Percentiles rank a stretch among this genome's conserved stretches.
Conservation (phyloP, 2,113 vertebrate genomes). For the Sigmodon hispidus region DNA sequence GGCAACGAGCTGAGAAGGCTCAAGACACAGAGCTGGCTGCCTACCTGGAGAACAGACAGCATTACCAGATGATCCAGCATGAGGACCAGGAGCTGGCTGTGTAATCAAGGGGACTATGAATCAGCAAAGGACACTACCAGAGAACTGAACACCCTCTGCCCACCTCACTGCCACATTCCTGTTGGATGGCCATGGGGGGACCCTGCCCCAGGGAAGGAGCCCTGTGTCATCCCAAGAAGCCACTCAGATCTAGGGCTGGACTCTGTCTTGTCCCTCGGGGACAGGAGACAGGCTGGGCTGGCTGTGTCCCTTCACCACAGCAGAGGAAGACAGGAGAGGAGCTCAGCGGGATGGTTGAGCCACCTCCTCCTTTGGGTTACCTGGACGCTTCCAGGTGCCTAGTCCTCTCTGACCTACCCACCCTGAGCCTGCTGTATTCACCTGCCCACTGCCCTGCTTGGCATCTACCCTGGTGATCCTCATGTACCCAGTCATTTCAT, state of each 20-base stretch:
- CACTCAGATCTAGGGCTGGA: slow-evolving; percentile 39
- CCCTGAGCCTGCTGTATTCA: neutral
- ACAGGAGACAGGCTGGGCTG: neutral
- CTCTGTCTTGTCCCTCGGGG: neutral
- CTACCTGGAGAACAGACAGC: slow-evolving; percentile 96
- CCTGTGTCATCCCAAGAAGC: slow-evolving; percentile 47
- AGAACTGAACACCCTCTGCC: neutral
- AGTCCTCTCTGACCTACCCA: neutral
- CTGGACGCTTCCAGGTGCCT: neutral
- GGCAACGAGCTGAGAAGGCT: slow-evolving; percentile 95
- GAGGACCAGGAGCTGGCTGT: slow-evolving; percentile 98
- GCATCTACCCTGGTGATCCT: slow-evolving; percentile 42
- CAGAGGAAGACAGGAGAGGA: neutral
- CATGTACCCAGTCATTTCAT: slow-evolving; percentile 48
- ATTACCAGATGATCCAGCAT: slow-evolving; percentile 97
- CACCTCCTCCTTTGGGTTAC: neutral
- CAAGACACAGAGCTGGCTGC: slow-evolving; percentile 93
- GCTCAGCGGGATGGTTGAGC: neutral
- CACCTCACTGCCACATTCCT: slow-evolving; percentile 74
- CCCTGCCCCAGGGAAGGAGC: slow-evolving; percentile 61
- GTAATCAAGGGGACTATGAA: slow-evolving; percentile 68
- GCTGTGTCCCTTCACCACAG: neutral
- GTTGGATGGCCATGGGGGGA: neutral
- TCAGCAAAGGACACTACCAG: neutral
- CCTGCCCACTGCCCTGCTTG: slow-evolving; percentile 64